phyloP scores from a whole-genome alignment of 2,113 vertebrate genomes.

The Zosterops hypoxanthus region DNA sequence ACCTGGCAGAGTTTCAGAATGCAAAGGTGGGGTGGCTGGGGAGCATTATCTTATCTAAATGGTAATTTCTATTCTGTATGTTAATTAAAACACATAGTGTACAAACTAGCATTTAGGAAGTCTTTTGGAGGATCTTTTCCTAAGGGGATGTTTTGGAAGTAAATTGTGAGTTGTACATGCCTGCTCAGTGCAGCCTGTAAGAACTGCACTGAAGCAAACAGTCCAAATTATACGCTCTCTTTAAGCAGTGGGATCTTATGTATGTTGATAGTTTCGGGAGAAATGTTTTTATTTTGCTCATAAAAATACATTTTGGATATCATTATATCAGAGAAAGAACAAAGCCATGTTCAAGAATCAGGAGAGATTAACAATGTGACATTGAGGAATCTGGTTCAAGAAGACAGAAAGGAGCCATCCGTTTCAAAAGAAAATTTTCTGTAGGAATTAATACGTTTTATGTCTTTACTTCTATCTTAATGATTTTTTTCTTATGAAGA shows the following conservation, averaged over 20 bases:
- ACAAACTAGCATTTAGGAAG: slow-evolving; percentile 26
- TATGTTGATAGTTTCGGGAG: neutral
- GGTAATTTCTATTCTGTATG: slow-evolving; percentile 26
- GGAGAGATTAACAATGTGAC: neutral
- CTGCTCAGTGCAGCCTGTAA: neutral
- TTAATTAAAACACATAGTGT: slow-evolving; percentile 48
- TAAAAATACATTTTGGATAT: neutral
- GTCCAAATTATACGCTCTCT: neutral
- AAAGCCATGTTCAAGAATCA: neutral
- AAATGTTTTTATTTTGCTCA: neutral
- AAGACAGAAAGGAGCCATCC: neutral
- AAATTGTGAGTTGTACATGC: neutral
- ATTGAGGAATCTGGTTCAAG: neutral
- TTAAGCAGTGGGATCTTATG: neutral
- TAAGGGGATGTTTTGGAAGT: slow-evolving; percentile 17
- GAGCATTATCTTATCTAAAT: slow-evolving; percentile 52
- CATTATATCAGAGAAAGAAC: neutral
- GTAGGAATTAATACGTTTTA: neutral
- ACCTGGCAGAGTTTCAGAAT: slow-evolving; percentile 17
- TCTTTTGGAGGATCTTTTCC: slow-evolving; percentile 20
- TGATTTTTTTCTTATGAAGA: neutral
- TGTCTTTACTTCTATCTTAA: neutral
- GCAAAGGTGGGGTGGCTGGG: neutral
- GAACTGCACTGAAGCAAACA: neutral
- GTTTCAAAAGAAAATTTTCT: neutral